Conservation (phyloP, 1,140 invertebrate species). For the Drosophila sturtevanti region DNA sequence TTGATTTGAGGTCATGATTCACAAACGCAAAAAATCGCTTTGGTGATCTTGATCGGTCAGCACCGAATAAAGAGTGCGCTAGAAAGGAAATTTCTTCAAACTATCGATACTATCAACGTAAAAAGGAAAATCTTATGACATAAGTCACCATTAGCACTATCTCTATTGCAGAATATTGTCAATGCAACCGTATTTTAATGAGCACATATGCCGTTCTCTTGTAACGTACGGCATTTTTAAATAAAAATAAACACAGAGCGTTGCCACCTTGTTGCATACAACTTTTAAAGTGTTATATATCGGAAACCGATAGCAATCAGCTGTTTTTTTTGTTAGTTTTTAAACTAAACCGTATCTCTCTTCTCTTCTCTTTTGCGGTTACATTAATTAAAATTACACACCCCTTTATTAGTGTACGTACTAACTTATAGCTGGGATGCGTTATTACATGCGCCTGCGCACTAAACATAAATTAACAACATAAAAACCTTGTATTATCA, state of each 20-base stretch:
- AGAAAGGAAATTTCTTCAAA: background rate
- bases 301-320: constrained; percentile 12
- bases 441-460: constrained; percentile 55
- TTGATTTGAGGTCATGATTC: constrained; percentile 31
- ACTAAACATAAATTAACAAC: constrained; percentile 6
- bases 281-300: background rate
- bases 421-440: constrained; percentile 14
- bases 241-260: constrained; percentile 39
- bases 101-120: background rate
- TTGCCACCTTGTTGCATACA: constrained; percentile 15
- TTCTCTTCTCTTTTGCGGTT: constrained; percentile 3
- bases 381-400: constrained; percentile 16
- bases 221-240: constrained; percentile 27
- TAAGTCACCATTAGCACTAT: too few species aligned
- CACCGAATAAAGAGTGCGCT: constrained; percentile 18
- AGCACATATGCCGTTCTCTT: background rate
- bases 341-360: background rate
- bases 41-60: background rate
- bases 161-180: background rate
- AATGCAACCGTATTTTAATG: background rate
- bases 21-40: background rate
- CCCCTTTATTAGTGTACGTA: background rate
- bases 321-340: constrained; percentile 25
- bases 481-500: constrained; percentile 46
- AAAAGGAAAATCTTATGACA: too few species aligned